Evolutionary conservation across 2,888 invertebrate genomes (phyloP), one percentile per base, ranked within the genome.

Genomic region (Teinopalpus imperialis): DNA sequence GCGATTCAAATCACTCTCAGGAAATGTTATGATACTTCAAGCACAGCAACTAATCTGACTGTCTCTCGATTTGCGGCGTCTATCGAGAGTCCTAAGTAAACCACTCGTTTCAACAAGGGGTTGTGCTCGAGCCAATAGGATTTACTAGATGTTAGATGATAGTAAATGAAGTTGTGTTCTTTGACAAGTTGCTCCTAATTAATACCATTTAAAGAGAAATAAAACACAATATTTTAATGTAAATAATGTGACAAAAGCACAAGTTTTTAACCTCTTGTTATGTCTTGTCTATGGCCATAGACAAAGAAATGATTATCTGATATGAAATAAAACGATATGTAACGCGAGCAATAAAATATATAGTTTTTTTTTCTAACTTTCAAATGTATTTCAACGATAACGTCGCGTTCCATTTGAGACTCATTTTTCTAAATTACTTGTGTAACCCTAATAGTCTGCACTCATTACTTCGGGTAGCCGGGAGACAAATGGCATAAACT

Each of bases 81-180:
- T 63, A 70, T 63, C 51, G 61, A 53, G 56, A 57, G 73, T 70
- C 81, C 83, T 82, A 78, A 82, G 74, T 62, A 85, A 85, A 85
- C 81, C 66, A 63, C 75, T 74, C 58, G 57, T 59, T 53, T 53
- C 54, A 53, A 63, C 61, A 61, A 63, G 64, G 75, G 74, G 78
- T 81, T 81, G 71, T 63, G 56, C 57, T 62, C 59, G 55, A 53
- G 54, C 74, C 74, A 76, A 77, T 76, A 75, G 69, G 9, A 61
- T 62, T 50, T 42, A 44, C 58, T 52, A 39, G 56, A 57, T 68
- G 73, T 36, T 34, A n/a, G n/a, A n/a, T n/a, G n/a, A n/a, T n/a
- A n/a, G n/a, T n/a, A n/a, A n/a, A n/a, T n/a, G n/a, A n/a, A n/a
- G n/a, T n/a, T n/a, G n/a, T n/a, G n/a, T 26, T 26, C 36, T 41